Evolutionary conservation across 2,888 invertebrate species (phyloP).

Genomic region (Drosophila macrospina): DNA sequence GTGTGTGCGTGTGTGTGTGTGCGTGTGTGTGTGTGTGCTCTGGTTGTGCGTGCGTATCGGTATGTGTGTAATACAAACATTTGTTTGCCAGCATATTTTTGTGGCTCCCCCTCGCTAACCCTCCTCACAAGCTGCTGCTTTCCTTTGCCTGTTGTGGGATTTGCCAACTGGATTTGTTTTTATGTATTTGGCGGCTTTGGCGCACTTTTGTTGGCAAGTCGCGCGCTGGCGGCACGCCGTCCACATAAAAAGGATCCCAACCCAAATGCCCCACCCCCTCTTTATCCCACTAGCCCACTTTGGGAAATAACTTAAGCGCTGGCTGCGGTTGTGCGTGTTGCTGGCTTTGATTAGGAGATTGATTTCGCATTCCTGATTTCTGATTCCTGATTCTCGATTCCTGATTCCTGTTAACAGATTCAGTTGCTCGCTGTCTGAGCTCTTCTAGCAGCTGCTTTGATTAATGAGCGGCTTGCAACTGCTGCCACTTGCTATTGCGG

Average conservation of each 20-base stretch:
- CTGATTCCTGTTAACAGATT: background rate
- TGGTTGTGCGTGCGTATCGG: conserved; percentile 59
- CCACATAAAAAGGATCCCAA: conserved; percentile 29
- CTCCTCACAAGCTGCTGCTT: background rate
- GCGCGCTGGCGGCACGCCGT: conserved; percentile 45
- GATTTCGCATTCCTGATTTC: conserved; percentile 51
- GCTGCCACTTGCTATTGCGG: background rate
- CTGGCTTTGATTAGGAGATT: conserved; percentile 73
- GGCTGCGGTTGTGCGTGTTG: conserved; percentile 76
- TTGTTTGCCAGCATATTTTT: conserved; percentile 67
- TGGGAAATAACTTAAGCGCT: conserved; percentile 54
- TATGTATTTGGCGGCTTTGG: conserved; percentile 50
- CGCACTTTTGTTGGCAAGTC: conserved; percentile 47
- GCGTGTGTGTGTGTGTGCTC: conserved; percentile 20
- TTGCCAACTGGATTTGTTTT: conserved; percentile 71
- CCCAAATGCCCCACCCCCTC: conserved; percentile 14
- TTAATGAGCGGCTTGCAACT: conserved; percentile 15
- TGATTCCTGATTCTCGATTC: background rate
- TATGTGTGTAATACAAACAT: conserved; percentile 69
- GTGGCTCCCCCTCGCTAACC: background rate
- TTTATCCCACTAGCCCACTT: background rate
- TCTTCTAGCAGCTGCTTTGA: conserved; percentile 22
- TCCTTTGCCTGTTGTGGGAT: conserved; percentile 27
- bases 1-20: conserved; percentile 19
- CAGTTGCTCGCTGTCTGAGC: too few species aligned